Evolutionary conservation across 92 coral and sea anemone genomes (phyloP), one percentile per base, ranked within the genome.

Genomic region (Isaurus tuberculatus): DNA sequence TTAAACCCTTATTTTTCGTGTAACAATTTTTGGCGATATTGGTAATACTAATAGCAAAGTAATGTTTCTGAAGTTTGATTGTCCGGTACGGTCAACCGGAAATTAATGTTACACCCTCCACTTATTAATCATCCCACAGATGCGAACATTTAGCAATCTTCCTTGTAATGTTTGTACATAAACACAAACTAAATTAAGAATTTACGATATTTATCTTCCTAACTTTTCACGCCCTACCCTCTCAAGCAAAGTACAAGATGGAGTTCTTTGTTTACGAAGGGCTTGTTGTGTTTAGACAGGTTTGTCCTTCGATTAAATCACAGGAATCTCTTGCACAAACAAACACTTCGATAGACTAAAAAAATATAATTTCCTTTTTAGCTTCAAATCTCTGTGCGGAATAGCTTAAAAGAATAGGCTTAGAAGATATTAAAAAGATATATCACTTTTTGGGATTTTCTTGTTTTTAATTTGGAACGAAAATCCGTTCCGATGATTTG

Each of bases 161-260:
- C 48, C 17, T 49, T 8, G 55, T 58, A 58, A 53, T 58, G 63
- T 75, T 27, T 75, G 82, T 57, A 58, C 55, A 77, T 77, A 77
- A 77, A 77, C 82, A 55, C 69, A 60, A 55, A 77, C 82, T 58
- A 77, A 58, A 77, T 77, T 34, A 77, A 77, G 82, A 77, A 40
- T 8, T 2, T 28, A n/a, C 82, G 36, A 57, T 77, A 57, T 77
- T 58, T 60, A 25, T 77, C 53, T 34, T 36, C 30, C 49, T 27
- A 49, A 1, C 67, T 60, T 20, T 77, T 77, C 82, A 77, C 70
- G 55, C 69, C 48, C 22, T 77, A 5, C 13, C 67, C 81, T 75
- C 70, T 77, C 82, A 58, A 77, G 69, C 82, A 32, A 51, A 55
- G 82, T 77, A 28, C 51, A 28, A 16, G 22, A 77, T 34, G 64